A percentile compares a stretch with the other conserved stretches of the same genome.
Conservation (phyloP, 2,888 invertebrate genomes). For the Cryptocheilus praepositus region DNA sequence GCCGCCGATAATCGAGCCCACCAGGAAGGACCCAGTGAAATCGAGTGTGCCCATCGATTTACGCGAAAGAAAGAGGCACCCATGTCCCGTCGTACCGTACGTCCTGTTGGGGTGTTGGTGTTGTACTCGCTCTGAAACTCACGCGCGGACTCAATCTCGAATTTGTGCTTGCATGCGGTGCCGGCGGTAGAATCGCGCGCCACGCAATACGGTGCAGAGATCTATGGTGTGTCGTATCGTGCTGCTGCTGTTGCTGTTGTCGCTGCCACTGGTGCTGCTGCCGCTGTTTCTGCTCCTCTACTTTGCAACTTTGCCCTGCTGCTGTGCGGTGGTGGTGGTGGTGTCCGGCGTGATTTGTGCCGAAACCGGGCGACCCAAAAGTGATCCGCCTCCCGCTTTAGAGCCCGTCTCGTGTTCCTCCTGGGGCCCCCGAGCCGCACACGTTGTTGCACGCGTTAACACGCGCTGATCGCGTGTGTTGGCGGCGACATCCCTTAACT, state of each 20-base stretch:
- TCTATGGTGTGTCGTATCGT: slow-evolving; percentile 12
- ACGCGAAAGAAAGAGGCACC: slow-evolving; percentile 54
- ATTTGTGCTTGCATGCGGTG: slow-evolving; percentile 50
- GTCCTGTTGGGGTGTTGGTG: slow-evolving; percentile 62
- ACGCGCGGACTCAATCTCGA: not conserved
- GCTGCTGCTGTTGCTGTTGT: not conserved
- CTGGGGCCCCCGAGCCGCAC: no score
- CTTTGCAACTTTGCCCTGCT: no score
- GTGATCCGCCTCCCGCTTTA: no score
- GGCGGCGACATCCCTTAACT: no score
- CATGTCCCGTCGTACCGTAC: slow-evolving; percentile 46
- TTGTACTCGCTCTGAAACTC: slow-evolving; percentile 22
- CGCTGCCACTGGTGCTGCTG: slow-evolving; percentile 6
- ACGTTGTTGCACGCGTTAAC: no score
- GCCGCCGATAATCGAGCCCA: slow-evolving; percentile 30
- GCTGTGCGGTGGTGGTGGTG: no score
- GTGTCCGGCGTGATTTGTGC: no score
- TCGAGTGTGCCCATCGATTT: slow-evolving; percentile 68
- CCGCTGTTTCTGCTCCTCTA: no score
- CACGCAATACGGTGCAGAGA: slow-evolving; percentile 5
- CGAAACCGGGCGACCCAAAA: no score
- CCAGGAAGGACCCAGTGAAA: slow-evolving; percentile 55
- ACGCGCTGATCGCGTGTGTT: no score
- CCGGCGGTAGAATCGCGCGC: slow-evolving; percentile 48
- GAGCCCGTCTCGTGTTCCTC: not conserved